phyloP scores from a whole-genome alignment of 2,888 invertebrate species.

The Pseudeuparius sepicola region DNA sequence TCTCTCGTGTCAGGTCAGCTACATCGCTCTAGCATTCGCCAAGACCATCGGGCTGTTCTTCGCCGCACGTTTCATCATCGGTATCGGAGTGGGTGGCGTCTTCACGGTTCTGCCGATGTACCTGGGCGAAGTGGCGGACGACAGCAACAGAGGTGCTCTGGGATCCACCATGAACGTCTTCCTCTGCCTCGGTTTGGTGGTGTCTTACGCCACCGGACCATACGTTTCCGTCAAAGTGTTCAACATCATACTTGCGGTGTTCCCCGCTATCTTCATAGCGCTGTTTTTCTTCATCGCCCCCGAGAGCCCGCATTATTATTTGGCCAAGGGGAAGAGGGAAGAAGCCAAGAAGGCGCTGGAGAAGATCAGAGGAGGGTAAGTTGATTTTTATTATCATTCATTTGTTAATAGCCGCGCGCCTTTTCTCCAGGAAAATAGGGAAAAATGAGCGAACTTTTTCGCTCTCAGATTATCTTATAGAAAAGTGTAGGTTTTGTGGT shows the following conservation, averaged over 20 bases:
- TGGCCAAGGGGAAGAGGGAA: conserved; percentile 47
- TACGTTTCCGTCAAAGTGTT: conserved; percentile 54
- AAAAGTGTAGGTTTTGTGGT: no score
- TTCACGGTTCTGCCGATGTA: conserved; percentile 76
- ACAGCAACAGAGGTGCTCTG: conserved; percentile 68
- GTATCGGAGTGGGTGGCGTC: conserved; percentile 56
- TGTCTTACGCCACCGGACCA: conserved; percentile 63
- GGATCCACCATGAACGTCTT: conserved; percentile 73
- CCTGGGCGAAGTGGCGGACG: conserved; percentile 76
- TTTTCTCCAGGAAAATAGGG: no score
- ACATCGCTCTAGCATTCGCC: conserved; percentile 53
- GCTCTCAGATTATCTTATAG: no score
- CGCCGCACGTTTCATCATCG: conserved; percentile 50
- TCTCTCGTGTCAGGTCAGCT: no score
- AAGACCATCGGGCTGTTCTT: conserved; percentile 42
- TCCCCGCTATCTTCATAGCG: conserved; percentile 38
- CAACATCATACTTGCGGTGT: conserved; percentile 47
- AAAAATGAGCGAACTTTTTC: no score
- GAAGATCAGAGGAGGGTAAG: conserved; percentile 57
- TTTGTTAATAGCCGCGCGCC: no score
- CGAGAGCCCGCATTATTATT: conserved; percentile 67
- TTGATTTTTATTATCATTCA: no score
- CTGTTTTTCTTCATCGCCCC: conserved; percentile 66
- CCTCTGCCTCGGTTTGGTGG: conserved; percentile 55
- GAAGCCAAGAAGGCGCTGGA: conserved; percentile 56